Conservation (phyloP, 2,113 vertebrate species). For the Gallinago media region DNA sequence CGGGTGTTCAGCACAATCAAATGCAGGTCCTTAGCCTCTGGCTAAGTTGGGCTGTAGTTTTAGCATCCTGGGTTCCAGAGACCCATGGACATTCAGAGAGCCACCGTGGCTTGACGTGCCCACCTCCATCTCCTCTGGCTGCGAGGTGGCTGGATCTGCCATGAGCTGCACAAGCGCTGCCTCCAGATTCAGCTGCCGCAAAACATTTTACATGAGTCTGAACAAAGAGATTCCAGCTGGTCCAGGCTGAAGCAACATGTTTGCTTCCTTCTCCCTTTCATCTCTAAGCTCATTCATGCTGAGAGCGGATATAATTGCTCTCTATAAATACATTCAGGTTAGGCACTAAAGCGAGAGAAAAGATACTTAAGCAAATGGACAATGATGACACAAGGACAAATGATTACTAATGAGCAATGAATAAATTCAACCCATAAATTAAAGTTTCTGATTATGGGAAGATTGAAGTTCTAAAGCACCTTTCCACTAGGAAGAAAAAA, state of each 20-base stretch:
- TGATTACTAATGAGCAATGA: slow-evolving; percentile 56
- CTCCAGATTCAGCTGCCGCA: slow-evolving; percentile 60
- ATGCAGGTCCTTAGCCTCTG: background rate
- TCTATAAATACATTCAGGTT: slow-evolving; percentile 71
- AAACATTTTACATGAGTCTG: slow-evolving; percentile 61
- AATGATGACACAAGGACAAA: slow-evolving; percentile 54
- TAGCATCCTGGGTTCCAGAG: background rate
- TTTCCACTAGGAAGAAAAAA: background rate
- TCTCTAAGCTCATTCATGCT: slow-evolving; percentile 69
- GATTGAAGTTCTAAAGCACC: background rate
- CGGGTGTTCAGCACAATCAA: background rate
- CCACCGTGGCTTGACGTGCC: background rate
- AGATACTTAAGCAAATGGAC: slow-evolving; percentile 65
- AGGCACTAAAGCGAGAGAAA: slow-evolving; percentile 65
- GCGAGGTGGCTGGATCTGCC: slow-evolving; percentile 13
- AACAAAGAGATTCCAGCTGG: slow-evolving; percentile 73
- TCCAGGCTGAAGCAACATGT: slow-evolving; percentile 69
- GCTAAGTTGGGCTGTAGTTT: background rate
- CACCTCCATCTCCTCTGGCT: slow-evolving; percentile 32
- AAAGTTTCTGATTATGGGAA: slow-evolving; percentile 21
- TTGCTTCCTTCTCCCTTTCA: slow-evolving; percentile 69
- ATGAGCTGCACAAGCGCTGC: slow-evolving; percentile 7
- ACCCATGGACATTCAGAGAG: background rate
- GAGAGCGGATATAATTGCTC: slow-evolving; percentile 67
- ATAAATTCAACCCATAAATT: slow-evolving; percentile 31